Evolutionary conservation across 2,888 invertebrate genomes (phyloP).

Genomic region (Sarcophaga rosellei): DNA sequence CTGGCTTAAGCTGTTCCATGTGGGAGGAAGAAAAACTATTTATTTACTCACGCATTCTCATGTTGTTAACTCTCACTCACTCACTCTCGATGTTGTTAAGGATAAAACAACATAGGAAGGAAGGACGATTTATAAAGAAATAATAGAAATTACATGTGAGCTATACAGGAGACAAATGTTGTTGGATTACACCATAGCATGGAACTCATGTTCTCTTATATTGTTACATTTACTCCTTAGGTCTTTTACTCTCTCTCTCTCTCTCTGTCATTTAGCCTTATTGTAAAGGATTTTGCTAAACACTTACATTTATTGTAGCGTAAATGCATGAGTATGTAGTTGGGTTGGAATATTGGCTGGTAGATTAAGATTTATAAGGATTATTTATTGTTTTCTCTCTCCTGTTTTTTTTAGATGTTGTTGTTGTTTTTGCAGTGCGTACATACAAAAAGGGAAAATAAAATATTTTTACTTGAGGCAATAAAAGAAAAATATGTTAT

Average conservation of each 20-base stretch:
- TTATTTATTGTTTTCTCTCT: background rate
- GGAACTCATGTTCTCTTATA: background rate
- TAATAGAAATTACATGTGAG: background rate
- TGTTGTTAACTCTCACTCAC: background rate
- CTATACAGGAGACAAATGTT: background rate
- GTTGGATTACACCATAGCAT: background rate
- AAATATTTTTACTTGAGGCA: constrained; percentile 11
- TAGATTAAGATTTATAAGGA: constrained; percentile 9
- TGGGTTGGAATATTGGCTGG: background rate
- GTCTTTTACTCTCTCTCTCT: background rate
- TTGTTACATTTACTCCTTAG: background rate
- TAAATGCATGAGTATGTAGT: background rate
- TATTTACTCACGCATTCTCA: background rate
- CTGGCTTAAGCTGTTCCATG: background rate
- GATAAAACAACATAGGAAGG: too few species aligned
- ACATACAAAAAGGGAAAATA: background rate
- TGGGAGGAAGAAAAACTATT: background rate
- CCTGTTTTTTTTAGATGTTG: background rate
- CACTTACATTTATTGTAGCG: background rate
- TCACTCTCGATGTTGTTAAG: too few species aligned
- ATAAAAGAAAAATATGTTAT: constrained; percentile 25
- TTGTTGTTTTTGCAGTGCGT: background rate
- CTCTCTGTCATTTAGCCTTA: background rate
- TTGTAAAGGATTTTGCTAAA: background rate
- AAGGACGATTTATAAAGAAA: background rate